phyloP scores from a whole-genome alignment of 2,113 vertebrate species.

The Plectropomus leopardus region DNA sequence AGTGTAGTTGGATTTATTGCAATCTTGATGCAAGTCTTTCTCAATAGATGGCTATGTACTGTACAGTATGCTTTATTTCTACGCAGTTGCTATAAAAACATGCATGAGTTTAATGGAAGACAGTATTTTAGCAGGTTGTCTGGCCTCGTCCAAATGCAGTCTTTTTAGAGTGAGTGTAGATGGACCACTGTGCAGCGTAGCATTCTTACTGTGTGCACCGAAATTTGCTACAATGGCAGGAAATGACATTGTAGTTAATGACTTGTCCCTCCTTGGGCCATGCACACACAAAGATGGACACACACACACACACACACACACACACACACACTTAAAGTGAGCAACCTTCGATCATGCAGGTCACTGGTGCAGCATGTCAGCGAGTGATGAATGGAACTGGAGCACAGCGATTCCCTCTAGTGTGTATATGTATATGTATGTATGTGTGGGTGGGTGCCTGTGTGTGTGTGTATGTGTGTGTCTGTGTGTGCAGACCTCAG shows the following conservation, averaged over 20 bases:
- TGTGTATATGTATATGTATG: background rate
- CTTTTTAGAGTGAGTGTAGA: conserved; percentile 10
- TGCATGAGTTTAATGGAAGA: background rate
- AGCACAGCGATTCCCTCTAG: conserved; percentile 44
- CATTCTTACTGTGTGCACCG: conserved; percentile 19
- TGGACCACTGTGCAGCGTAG: background rate
- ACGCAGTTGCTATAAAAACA: background rate
- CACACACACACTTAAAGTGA: background rate
- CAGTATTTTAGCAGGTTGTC: background rate
- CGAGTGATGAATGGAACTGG: conserved; percentile 59
- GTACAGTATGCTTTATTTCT: background rate
- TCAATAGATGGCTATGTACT: background rate
- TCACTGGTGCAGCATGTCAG: conserved; percentile 57
- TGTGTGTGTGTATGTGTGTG: background rate
- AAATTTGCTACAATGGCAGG: conserved; percentile 75
- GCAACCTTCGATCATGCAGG: conserved; percentile 50
- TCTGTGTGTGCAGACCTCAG: background rate
- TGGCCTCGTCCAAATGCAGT: conserved; percentile 5
- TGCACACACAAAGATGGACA: conserved; percentile 20
- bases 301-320: conserved; percentile 16
- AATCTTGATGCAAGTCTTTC: background rate
- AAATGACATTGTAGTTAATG: conserved; percentile 75
- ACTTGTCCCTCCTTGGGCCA: conserved; percentile 48
- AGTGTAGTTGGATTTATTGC: background rate
- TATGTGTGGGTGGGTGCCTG: background rate